A percentile compares a stretch with the other conserved stretches of the same genome.
Conservation (phyloP, 2,113 vertebrate species). For the Notarius lentiginosus region DNA sequence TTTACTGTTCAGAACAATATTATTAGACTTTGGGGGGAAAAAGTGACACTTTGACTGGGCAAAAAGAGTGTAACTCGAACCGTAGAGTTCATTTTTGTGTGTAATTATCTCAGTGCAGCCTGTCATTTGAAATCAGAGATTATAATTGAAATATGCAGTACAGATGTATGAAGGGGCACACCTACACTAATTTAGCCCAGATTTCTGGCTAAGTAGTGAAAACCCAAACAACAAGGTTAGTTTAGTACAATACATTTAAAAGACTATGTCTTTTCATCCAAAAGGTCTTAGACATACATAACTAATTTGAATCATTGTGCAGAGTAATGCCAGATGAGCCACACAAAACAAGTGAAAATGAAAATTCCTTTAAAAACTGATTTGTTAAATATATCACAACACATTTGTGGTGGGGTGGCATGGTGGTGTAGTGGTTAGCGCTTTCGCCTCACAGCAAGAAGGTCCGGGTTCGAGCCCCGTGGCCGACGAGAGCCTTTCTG, state of each 20-base stretch:
- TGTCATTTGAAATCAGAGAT: slow-evolving; percentile 35
- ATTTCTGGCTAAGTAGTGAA: slow-evolving; percentile 12
- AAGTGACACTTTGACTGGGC: background rate
- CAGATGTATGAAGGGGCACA: slow-evolving; percentile 17
- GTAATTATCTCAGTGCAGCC: slow-evolving; percentile 17
- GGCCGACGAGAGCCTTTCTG: no score
- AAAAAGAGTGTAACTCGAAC: background rate
- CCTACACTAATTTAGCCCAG: slow-evolving; percentile 30
- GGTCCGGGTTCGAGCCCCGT: no score
- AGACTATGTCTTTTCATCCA: background rate
- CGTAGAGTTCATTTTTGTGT: background rate
- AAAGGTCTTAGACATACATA: background rate
- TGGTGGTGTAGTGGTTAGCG: no score
- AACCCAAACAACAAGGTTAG: slow-evolving; percentile 14
- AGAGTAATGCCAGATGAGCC: background rate
- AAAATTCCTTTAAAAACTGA: background rate
- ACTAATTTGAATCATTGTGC: background rate
- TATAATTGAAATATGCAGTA: slow-evolving; percentile 25
- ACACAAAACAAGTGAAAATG: background rate
- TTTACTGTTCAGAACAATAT: background rate
- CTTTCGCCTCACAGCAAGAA: no score
- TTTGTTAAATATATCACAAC: background rate
- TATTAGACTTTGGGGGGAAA: background rate
- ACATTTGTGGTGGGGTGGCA: background rate
- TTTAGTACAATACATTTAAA: slow-evolving; percentile 7